phyloP scores from a whole-genome alignment of 37 sponge, comb jelly and placozoan genomes.

The Halisarca cf. caerulea region DNA sequence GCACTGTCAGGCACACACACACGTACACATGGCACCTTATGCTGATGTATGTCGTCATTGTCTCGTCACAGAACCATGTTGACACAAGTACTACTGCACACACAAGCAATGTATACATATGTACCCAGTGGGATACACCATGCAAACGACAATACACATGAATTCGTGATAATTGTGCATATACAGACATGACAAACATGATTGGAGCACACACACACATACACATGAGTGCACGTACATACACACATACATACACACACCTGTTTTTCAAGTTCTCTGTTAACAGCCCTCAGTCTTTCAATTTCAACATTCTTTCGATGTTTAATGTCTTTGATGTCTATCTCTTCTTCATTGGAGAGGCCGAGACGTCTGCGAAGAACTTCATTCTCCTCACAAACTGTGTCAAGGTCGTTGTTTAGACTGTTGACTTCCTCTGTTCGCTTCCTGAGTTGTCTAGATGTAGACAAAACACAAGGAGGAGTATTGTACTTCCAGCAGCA shows the following conservation, averaged over 20 bases:
- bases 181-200: neutral
- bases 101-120: too few species aligned
- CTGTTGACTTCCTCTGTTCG: slow-evolving; percentile 53
- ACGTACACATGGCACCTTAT: too few species aligned
- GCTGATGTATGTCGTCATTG: too few species aligned
- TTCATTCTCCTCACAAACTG: slow-evolving; percentile 57
- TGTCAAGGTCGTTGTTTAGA: slow-evolving; percentile 43
- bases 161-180: too few species aligned
- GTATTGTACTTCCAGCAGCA: too few species aligned
- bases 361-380: slow-evolving; percentile 50
- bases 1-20: too few species aligned
- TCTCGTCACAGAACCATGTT: too few species aligned
- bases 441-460: slow-evolving; percentile 47
- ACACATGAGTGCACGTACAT: neutral
- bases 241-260: slow-evolving; percentile 19
- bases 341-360: slow-evolving; percentile 8
- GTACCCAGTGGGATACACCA: too few species aligned
- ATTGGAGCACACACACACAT: neutral
- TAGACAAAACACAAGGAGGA: neutral
- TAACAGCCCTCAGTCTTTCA: slow-evolving; percentile 44
- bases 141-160: too few species aligned
- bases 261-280: slow-evolving; percentile 53
- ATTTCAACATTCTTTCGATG: slow-evolving; percentile 40
- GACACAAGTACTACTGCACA: too few species aligned
- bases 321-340: slow-evolving; percentile 32